Conservation (phyloP, 2,797 vertebrate species). For the Gymnoscopelus braueri region DNA sequence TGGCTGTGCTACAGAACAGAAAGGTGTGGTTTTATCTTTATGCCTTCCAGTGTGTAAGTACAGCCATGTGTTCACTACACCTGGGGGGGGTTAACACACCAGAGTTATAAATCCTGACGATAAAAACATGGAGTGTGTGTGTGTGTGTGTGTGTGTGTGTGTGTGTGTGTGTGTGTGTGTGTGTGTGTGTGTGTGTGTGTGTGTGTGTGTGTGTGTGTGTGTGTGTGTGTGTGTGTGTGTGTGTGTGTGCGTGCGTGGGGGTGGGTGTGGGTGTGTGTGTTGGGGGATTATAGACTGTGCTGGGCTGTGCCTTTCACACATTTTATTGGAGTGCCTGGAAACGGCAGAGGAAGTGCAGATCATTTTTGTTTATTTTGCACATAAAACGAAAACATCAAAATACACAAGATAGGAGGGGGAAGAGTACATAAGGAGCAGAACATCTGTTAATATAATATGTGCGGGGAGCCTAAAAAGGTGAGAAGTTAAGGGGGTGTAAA, state of each 20-base stretch:
- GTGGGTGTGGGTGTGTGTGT: conserved; percentile 1
- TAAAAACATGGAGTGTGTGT: conserved; percentile 64
- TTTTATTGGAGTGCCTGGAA: conserved; percentile 35
- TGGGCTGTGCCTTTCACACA: conserved; percentile 11
- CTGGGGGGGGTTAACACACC: conserved; percentile 49
- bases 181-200: conserved; percentile 2
- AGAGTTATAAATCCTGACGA: conserved; percentile 64
- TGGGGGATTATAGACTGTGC: conserved; percentile 22
- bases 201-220: neutral
- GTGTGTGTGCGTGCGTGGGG: neutral
- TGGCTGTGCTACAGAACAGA: neutral
- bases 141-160: neutral
- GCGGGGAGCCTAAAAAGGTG: too few relatives aligned
- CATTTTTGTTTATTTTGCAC: too few relatives aligned
- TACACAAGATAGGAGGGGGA: too few relatives aligned
- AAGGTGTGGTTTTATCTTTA: conserved; percentile 63
- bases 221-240: neutral
- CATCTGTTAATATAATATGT: too few relatives aligned
- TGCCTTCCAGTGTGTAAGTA: neutral
- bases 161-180: neutral
- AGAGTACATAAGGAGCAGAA: too few relatives aligned
- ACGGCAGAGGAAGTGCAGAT: conserved; percentile 10
- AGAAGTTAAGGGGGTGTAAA: too few relatives aligned
- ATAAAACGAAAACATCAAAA: too few relatives aligned
- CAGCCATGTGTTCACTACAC: conserved; percentile 8